A percentile compares a stretch with the other conserved stretches of the same genome.
These are phyloP conservation scores for Botia kubotai DNA, from an alignment of 2,797 vertebrate species.

Conservation along the genomic window DNA sequence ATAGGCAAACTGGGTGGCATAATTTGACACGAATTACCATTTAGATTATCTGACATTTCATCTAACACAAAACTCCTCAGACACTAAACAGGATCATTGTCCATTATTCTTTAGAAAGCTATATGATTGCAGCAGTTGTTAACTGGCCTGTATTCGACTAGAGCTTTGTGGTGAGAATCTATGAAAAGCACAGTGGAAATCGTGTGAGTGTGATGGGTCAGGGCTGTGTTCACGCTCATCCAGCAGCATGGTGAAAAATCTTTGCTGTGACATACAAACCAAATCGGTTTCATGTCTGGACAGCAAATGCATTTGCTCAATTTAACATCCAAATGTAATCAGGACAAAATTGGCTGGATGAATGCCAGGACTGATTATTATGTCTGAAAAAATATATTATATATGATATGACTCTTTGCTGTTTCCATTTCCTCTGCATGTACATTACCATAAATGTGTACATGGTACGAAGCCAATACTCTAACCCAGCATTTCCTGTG, in stretches of 20 bases:
- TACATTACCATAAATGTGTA: constrained; percentile 68
- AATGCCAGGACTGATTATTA: not conserved
- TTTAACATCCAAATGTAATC: not conserved
- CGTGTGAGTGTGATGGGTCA: constrained; percentile 72
- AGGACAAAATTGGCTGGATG: no score
- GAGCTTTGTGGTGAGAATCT: constrained; percentile 20
- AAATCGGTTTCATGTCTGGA: constrained; percentile 18
- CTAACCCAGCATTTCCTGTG: constrained; percentile 63
- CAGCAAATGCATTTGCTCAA: not conserved
- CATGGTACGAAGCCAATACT: constrained; percentile 62
- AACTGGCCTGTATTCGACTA: constrained; percentile 3
- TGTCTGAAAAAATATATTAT: constrained; percentile 4
- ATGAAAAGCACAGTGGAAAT: constrained; percentile 62
- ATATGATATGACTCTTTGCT: constrained; percentile 13
- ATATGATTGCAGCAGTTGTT: not conserved
- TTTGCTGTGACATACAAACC: constrained; percentile 64
- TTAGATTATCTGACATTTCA: constrained; percentile 47
- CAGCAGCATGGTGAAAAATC: constrained; percentile 79
- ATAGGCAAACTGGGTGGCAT: not conserved
- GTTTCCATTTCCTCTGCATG: constrained; percentile 55
- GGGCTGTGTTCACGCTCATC: constrained; percentile 75
- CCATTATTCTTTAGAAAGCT: not conserved
- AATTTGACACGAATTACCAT: not conserved
- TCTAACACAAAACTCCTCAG: constrained; percentile 8
- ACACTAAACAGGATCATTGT: constrained; percentile 6